These are phyloP conservation scores for Neoascia interrupta DNA, from an alignment of 2,888 invertebrate genomes.

Conservation along the genomic window DNA sequence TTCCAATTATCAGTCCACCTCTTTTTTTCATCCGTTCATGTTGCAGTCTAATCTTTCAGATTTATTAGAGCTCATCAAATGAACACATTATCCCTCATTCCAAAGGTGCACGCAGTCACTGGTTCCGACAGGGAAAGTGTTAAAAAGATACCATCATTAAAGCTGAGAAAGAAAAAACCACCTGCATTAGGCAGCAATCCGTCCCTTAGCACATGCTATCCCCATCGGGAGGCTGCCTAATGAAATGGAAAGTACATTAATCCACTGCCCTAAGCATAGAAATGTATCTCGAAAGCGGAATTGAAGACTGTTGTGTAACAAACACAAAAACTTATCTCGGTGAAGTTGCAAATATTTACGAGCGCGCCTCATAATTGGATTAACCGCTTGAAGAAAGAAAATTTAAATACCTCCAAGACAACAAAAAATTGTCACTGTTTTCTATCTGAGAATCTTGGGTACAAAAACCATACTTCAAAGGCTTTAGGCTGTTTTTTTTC, in stretches of 20 bases:
- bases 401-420: too few relatives aligned
- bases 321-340: too few relatives aligned
- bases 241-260: conserved; percentile 21
- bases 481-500: too few relatives aligned
- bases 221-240: neutral
- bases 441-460: too few relatives aligned
- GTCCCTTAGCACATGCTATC: conserved; percentile 4
- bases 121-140: conserved; percentile 22
- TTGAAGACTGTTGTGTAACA: conserved; percentile 6
- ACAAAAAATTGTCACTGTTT: too few relatives aligned
- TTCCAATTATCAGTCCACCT: neutral
- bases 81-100: too few relatives aligned
- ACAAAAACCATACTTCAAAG: too few relatives aligned
- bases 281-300: conserved; percentile 21
- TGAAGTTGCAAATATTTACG: too few relatives aligned
- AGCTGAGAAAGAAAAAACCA: too few relatives aligned
- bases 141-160: too few relatives aligned
- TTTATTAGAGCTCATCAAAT: conserved; percentile 23
- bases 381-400: too few relatives aligned
- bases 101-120: neutral
- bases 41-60: neutral
- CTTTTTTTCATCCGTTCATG: neutral
- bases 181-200: neutral
- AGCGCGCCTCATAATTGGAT: too few relatives aligned
- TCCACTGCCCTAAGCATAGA: conserved; percentile 14